Percentiles rank a stretch among this genome's conserved stretches.
phyloP scores from a whole-genome alignment of 2,113 vertebrate species.

The Stigmatopora nigra region DNA sequence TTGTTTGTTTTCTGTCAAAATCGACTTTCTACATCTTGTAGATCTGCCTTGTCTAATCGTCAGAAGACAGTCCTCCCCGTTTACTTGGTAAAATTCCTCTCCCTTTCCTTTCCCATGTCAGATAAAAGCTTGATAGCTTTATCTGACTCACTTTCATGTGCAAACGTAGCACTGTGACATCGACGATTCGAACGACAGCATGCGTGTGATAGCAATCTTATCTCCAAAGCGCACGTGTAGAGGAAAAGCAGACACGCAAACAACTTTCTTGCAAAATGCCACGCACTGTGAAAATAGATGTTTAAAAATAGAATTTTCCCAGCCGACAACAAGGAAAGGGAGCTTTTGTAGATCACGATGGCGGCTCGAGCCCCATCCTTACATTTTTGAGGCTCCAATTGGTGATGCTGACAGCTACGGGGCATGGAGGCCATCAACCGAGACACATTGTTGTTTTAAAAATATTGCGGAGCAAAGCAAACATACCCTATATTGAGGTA shows the following conservation, averaged over 20 bases:
- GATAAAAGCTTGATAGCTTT: slow-evolving; percentile 12
- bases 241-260: background rate
- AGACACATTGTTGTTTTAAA: too few species aligned
- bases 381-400: slow-evolving; percentile 13
- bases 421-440: too few species aligned
- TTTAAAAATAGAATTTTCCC: slow-evolving; percentile 14
- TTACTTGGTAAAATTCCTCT: background rate
- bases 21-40: background rate
- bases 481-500: too few species aligned
- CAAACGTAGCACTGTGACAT: slow-evolving; percentile 1
- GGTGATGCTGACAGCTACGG: slow-evolving; percentile 22
- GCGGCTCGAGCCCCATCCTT: slow-evolving; percentile 1
- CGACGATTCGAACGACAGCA: slow-evolving; percentile 5
- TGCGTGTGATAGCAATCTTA: slow-evolving; percentile 4
- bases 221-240: background rate
- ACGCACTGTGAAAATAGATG: slow-evolving; percentile 2
- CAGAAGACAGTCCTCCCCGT: background rate
- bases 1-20: background rate
- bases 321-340: background rate
- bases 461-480: too few species aligned
- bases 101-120: slow-evolving; percentile 3
- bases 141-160: slow-evolving; percentile 2
- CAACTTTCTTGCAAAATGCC: background rate
- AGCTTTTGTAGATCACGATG: slow-evolving; percentile 27
- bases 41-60: background rate